A percentile compares a stretch with the other conserved stretches of the same genome.
Conservation (phyloP, 2,888 invertebrate species). For the Scrobipalpa costella region DNA sequence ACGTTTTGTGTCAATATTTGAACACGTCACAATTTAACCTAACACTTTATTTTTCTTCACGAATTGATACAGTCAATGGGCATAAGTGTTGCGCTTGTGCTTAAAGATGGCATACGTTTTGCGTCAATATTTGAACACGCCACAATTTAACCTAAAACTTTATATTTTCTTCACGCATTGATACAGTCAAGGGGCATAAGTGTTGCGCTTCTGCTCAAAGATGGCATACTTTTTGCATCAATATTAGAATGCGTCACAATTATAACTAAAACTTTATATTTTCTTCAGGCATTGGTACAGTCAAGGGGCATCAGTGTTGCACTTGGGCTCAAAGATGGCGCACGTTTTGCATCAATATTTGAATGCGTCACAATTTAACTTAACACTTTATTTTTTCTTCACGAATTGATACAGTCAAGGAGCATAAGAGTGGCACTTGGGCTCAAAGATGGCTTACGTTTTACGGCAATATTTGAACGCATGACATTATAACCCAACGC, state of each 20-base stretch:
- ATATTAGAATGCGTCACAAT: background rate
- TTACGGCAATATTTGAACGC: conserved; percentile 1
- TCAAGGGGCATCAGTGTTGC: too few relatives aligned
- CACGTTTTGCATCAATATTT: conserved; percentile 6
- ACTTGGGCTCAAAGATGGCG: background rate
- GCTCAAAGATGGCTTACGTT: background rate
- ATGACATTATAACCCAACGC: background rate
- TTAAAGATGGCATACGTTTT: background rate
- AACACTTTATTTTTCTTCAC: conserved; percentile 1
- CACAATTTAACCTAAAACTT: background rate
- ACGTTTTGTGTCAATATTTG: conserved; percentile 8
- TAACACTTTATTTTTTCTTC: conserved; percentile 3
- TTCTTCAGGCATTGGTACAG: too few relatives aligned
- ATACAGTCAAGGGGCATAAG: too few relatives aligned
- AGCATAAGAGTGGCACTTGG: too few relatives aligned
- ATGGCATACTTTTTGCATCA: background rate
- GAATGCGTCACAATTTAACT: background rate
- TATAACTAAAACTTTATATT: too few relatives aligned
- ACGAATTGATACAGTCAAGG: too few relatives aligned
- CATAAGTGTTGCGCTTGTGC: too few relatives aligned
- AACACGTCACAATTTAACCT: background rate
- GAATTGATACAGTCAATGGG: too few relatives aligned
- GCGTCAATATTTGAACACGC: conserved; percentile 7
- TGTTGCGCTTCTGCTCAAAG: too few relatives aligned
- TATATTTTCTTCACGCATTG: background rate